Evolutionary conservation across 2,113 vertebrate species (phyloP), one percentile per base, ranked within the genome.

Genomic region (Cranoglanis bouderius): DNA sequence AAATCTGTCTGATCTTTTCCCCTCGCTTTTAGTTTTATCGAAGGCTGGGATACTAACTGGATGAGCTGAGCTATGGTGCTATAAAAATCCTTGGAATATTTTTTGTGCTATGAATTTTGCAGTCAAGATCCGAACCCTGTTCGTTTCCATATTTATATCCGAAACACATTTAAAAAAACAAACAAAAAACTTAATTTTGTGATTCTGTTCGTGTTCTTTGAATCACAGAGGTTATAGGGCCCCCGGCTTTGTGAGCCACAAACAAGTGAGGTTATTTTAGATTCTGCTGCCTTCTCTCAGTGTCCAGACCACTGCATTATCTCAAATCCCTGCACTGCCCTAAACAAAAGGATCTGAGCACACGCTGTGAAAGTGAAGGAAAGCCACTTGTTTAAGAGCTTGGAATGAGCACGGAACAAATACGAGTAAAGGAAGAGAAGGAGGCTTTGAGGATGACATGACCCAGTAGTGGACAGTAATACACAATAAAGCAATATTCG

Each of bases 261-360:
- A 83, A 83, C 57, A 61, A 67, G 40, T 67, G 24, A 35, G 61
- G n/a, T 49, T 85, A 67, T 46, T 85, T 67, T 67, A 67, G 26
- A 85, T 85, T 85, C 83, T 46, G 63, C 43, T 67, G 83, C 14
- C 18, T 29, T 85, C 59, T 67, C 61, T n/a, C 7, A 51, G 61
- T 35, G 63, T 85, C 83, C 83, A 67, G 24, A 83, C 81, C 81
- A 83, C 81, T 83, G 81, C 21, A 61, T 83, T 83, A 55, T 61
- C 35, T 83, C 55, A 83, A 83, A 83, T 83, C 81, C 81, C 24
- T 83, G 35, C 55, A 61, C 55, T 61, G 55, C 55, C n/a, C 24
- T 29, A 35, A 57, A 83, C 81, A 61, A 83, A 61, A 61, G 38
- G 19, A 35, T 83, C 57, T 43, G 55, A 81, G 77, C 16, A 55